Base-by-base conservation (phyloP, 2,113 vertebrate genomes). In the Otis tarda region DNA sequence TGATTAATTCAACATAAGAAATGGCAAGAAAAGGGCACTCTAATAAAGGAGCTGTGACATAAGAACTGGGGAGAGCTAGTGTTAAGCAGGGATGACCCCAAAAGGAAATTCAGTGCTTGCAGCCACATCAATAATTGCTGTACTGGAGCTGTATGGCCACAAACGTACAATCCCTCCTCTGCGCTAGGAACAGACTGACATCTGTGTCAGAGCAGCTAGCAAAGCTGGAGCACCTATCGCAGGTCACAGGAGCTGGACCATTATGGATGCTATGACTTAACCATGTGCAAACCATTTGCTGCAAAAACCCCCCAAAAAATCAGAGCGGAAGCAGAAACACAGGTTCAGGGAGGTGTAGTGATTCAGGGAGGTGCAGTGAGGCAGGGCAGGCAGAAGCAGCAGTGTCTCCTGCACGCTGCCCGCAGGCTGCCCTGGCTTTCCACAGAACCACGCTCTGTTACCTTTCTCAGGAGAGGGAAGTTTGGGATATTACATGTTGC, bases 1-100 rank as follows among this genome's bases (percentile, higher is more conserved):
- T 89, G 71, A 96, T 92, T 96, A 96, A 94, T 90, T 93, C 87
- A 97, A 64, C 80, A 83, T 39, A 73, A 90, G 75, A 94, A 94
- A 76, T 82, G 75, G 83, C 71, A 94, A 53, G 60, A 74, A 95
- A 94, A 93, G 89, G 90, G 64, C 77, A 84, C 17, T 91, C 13
- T 65, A 37, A 45, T 85, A 78, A 82, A 87, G 74, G 74, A 83
- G 50, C 39, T 76, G 61, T 88, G 90, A 68, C 92, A 80, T 25
- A 67, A 60, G 56, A 91, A n/a, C 74, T 1, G 4, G 52, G 30
- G 49, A 79, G 67, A 65, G 45, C 59, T 33, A 24, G 30, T 30
- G 43, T 88, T 80, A 60, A 85, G 52, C 78, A 87, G 74, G 45
- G 70, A 55, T 87, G 68, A 53, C 53, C 91, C 73, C 63, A 84